Conservation (phyloP, 2,113 vertebrate species). For the Corythaeola cristata region DNA sequence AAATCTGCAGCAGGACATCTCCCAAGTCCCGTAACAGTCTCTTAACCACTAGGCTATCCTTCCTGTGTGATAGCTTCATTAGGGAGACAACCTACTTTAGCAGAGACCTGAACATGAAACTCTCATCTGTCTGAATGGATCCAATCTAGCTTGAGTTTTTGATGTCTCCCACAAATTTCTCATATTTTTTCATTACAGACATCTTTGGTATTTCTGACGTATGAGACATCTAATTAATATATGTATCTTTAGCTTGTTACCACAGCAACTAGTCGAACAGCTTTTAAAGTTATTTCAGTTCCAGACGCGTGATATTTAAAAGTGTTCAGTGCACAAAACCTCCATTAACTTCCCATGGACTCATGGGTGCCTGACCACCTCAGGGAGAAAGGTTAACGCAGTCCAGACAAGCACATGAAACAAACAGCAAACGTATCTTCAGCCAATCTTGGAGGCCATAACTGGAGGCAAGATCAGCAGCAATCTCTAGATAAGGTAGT, state of each 20-base stretch:
- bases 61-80: rapidly evolving
- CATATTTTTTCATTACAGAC: background rate
- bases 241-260: background rate
- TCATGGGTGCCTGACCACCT: background rate
- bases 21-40: background rate
- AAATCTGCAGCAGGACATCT: background rate
- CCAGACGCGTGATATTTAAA: background rate
- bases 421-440: background rate
- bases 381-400: background rate
- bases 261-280: background rate
- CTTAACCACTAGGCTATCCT: background rate
- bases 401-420: background rate
- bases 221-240: background rate
- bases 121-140: background rate
- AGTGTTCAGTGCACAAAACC: background rate
- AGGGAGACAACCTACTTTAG: background rate
- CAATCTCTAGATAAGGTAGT: background rate
- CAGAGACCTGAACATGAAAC: background rate
- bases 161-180: background rate
- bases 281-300: background rate
- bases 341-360: background rate
- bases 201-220: background rate
- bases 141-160: background rate
- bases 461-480: background rate
- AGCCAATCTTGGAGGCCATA: background rate